Evolutionary conservation across 2,113 vertebrate species (phyloP), one percentile per base, ranked within the genome.

Genomic region (Pteropus alecto): DNA sequence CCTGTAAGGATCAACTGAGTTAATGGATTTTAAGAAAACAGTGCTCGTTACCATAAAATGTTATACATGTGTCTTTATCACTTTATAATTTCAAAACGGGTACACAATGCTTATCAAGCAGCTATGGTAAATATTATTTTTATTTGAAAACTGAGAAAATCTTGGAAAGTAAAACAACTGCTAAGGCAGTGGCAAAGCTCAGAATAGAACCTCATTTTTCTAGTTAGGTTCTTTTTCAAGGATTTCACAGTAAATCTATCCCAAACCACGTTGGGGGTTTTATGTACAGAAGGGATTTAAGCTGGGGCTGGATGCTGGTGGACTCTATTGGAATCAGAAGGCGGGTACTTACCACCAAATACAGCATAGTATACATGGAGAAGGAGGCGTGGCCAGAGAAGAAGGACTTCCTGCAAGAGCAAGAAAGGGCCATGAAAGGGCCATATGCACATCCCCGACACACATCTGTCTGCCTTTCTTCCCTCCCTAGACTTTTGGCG

Each of bases 351-450:
- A 99, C 99, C 98, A 99, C 99, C 98, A 99, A 98, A 97, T 99
- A 99, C 94, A 99, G 99, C 99, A 99, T 99, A 92, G 99, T 99
- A 96, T 99, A 99, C 99, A 99, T 99, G 54, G 99, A 99, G 98
- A 99, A 99, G 77, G 99, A 99, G 6, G 99, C 99, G 0, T 99
- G 99, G 97, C 99, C 99, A 0, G 99, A 99, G 99, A 99, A 99
- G 99, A 99, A 99, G 94, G 99, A 99, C 98, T 99, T 99, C 98
- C 99, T 99, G 98, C 18, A 98, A 99, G 97, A 98, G 81, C 97
- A 98, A 98, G 96, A 96, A 88, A 97, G n/a, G 76, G 83, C 74
- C 96, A 76, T 98, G 97, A 94, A 91, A 96, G 86, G 54, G 87
- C 48, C 33, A 11, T 41, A 77, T 73, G 70, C 67, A 71, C 30